Base-by-base conservation (phyloP, 2,113 vertebrate genomes). In the Dendrocopos noguchii region DNA sequence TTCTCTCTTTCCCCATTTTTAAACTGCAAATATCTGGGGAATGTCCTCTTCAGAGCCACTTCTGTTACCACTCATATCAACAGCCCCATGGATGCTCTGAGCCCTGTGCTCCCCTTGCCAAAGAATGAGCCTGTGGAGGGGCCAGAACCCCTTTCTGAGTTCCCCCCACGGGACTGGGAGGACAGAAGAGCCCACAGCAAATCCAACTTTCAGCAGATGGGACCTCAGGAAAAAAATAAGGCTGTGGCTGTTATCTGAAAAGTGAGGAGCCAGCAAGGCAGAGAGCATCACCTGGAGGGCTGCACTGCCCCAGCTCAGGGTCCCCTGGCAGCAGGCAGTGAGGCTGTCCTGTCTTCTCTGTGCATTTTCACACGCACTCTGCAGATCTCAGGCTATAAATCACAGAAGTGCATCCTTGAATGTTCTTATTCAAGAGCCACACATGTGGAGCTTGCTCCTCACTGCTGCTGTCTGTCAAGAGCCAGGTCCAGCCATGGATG, bases 271-370 rank as follows among this genome's bases (percentile, higher is more conserved):
- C 5, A 3, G 17, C 42, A 31, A n/a, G 46, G 31, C 0, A 0
- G 24, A 34, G 29, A 72, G n/a, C 60, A 56, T 47, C 17, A 2
- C 27, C 42, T 7, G 1, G 29, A 76, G 83, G 15, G 19, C 57
- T 52, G 31, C 1, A 0, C 12, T 66, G 9, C 5, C 16, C 24
- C 13, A 42, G 6, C 27, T 12, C 1, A 4, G 12, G 36, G 60
- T 34, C 14, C 11, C 11, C n/a, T 15, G 28, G 20, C 8, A 1
- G 27, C 31, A 52, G 59, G 44, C n/a, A 52, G 19, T 5, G 10
- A 0, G 0, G 7, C 36, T 56, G 12, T 18, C 29, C 33, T 47
- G 28, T 4, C 15, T 42, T 42, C 55, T 29, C 39, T 50, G 20
- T 42, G 11, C 13, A 31, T 67, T 66, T 72, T 66, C 12, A 50